Evolutionary conservation across 2,113 vertebrate genomes (phyloP), one percentile per base, ranked within the genome.

Genomic region (Bos javanicus): DNA sequence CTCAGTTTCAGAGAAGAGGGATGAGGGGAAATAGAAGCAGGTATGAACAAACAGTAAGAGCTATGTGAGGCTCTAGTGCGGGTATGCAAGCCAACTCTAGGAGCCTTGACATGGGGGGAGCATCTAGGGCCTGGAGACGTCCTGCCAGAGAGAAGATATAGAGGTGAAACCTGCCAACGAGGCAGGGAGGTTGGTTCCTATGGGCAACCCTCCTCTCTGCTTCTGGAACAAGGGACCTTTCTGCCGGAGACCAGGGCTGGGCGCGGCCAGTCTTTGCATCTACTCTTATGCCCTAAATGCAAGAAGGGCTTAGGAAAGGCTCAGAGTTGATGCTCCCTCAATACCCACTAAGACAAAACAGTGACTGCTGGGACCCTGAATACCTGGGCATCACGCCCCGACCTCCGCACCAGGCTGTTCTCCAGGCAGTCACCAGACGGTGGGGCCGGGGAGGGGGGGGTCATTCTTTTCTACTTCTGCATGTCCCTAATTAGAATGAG

Each of bases 391-490:
- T 9, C 50, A 25, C 30, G 3, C 33, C 33, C 33, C 50, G 1
- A 48, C 3, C 33, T 50, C 12, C 2, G 6, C 30, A 23, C 33
- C 80, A 54, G 80, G 30, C 50, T 1, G 6, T 14, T 54, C 80
- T 54, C 33, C 50, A 25, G 33, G 80, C 3, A 54, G 50, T 54
- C 80, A 54, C 50, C 50, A 82, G 50, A 13, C 7, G 33, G 80
- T n/a, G 33, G 33, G 19, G 17, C 19, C 0, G 1, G 26, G 39
- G 39, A 4, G 13, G 25, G 1, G 48, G 19, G 3, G 11, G 11
- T n/a, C 80, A 36, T n/a, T 82, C 80, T 82, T 54, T 36, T 25
- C 80, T 14, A 1, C 80, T 11, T 23, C 80, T 82, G 80, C 50
- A 25, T 82, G 33, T 54, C 12, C 30, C 80, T 82, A 82, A 54